These are phyloP conservation scores for Cartodere bifasciata DNA, from an alignment of 2,888 invertebrate genomes.

Conservation along the genomic window DNA sequence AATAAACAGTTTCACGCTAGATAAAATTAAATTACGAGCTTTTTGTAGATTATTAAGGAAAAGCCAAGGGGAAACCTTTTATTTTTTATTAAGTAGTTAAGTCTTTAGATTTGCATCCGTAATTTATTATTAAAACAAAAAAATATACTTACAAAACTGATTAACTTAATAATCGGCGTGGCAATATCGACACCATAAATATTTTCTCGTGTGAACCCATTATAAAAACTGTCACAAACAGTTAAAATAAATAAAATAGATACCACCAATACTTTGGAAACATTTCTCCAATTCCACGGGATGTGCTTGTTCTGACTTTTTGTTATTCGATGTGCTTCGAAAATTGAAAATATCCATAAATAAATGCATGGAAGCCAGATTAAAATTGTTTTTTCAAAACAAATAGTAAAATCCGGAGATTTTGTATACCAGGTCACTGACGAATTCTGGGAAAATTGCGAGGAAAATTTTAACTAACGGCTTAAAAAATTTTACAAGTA, in stretches of 20 bases:
- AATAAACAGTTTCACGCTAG: too few relatives aligned
- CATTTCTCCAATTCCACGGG: constrained; percentile 57
- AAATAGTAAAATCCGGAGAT: constrained; percentile 67
- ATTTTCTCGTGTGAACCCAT: constrained; percentile 3
- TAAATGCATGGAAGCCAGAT: constrained; percentile 75
- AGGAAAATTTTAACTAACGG: too few relatives aligned
- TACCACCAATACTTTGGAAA: constrained; percentile 51
- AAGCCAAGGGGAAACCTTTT: too few relatives aligned
- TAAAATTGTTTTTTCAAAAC: constrained; percentile 77
- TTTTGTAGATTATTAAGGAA: too few relatives aligned
- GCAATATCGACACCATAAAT: constrained; percentile 51
- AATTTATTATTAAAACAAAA: too few relatives aligned
- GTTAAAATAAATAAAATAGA: constrained; percentile 48
- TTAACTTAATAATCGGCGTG: constrained; percentile 57
- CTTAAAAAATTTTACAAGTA: too few relatives aligned
- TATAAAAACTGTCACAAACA: constrained; percentile 37
- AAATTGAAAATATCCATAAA: constrained; percentile 56
- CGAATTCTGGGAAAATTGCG: constrained; percentile 55
- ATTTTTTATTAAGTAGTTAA: too few relatives aligned
- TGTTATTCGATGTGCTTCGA: constrained; percentile 58
- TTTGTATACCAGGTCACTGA: constrained; percentile 63
- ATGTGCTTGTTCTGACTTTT: constrained; percentile 58
- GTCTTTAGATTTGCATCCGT: too few relatives aligned
- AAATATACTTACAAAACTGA: constrained; percentile 23
- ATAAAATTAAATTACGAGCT: too few relatives aligned